phyloP scores from a whole-genome alignment of 1,140 invertebrate genomes.

The Pteromalus puparum region DNA sequence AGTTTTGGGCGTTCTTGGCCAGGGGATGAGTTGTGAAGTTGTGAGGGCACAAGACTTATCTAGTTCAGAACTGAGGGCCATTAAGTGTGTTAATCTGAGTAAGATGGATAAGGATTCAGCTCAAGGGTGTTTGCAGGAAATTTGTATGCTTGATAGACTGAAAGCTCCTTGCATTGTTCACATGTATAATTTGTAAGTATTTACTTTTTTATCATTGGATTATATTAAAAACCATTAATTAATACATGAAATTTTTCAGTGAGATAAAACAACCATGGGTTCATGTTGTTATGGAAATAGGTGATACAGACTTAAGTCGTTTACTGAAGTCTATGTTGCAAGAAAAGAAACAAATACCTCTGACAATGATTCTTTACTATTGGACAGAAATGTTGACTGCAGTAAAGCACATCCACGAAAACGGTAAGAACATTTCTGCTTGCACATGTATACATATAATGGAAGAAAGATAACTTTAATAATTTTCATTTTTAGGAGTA shows the following conservation, averaged over 20 bases:
- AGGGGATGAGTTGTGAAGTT: slow-evolving; percentile 80
- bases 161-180: slow-evolving; percentile 90
- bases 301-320: slow-evolving; percentile 90
- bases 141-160: slow-evolving; percentile 87
- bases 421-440: slow-evolving; percentile 77
- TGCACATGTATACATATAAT: slow-evolving; percentile 27
- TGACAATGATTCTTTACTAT: slow-evolving; percentile 89
- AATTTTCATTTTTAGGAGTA: slow-evolving; percentile 80
- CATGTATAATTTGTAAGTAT: slow-evolving; percentile 91
- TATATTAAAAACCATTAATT: slow-evolving; percentile 19
- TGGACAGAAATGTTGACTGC: slow-evolving; percentile 96
- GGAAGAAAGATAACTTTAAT: slow-evolving; percentile 31
- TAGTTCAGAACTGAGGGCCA: slow-evolving; percentile 76
- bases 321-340: slow-evolving; percentile 81
- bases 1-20: slow-evolving; percentile 73
- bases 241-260: slow-evolving; percentile 73
- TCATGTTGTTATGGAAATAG: slow-evolving; percentile 94
- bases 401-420: slow-evolving; percentile 92
- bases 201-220: slow-evolving; percentile 32
- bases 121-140: slow-evolving; percentile 93
- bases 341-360: slow-evolving; percentile 78
- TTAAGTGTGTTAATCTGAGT: slow-evolving; percentile 77
- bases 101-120: slow-evolving; percentile 81
- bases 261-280: slow-evolving; percentile 80
- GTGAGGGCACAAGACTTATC: slow-evolving; percentile 71